phyloP scores from a whole-genome alignment of 2,113 vertebrate genomes.

The Cygnus buccinator region DNA sequence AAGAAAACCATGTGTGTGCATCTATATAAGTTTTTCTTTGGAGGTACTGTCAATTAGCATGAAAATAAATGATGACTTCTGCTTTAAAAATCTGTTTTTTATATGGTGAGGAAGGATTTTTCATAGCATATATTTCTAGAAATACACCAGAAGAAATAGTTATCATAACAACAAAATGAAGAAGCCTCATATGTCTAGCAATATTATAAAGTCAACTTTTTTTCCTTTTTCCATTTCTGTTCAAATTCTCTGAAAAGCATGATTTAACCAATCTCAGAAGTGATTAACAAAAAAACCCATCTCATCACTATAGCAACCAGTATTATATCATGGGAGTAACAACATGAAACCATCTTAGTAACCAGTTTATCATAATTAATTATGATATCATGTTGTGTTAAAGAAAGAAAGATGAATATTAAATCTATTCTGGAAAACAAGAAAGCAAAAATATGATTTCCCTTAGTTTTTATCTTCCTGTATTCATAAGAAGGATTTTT shows the following conservation, averaged over 20 bases:
- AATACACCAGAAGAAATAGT: neutral
- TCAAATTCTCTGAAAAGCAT: conserved; percentile 71
- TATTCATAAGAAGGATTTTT: conserved; percentile 22
- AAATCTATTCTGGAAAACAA: conserved; percentile 56
- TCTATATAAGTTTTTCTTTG: neutral
- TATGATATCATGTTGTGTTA: conserved; percentile 81
- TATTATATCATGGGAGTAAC: conserved; percentile 83
- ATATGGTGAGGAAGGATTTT: neutral
- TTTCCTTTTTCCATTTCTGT: conserved; percentile 48
- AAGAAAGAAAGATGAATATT: conserved; percentile 67
- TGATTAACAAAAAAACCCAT: conserved; percentile 82
- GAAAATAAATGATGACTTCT: neutral
- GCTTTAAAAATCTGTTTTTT: neutral
- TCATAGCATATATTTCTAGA: neutral
- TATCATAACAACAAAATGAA: neutral
- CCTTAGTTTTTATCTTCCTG: conserved; percentile 14
- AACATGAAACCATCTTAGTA: conserved; percentile 79
- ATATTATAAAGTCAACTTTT: conserved; percentile 24
- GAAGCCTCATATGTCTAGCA: conserved; percentile 31
- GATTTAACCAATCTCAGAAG: conserved; percentile 73
- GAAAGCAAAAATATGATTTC: conserved; percentile 26
- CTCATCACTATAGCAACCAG: conserved; percentile 83
- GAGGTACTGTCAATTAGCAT: neutral
- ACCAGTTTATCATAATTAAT: conserved; percentile 84
- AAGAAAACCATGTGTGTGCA: neutral